phyloP scores from a whole-genome alignment of 2,113 vertebrate genomes.

The Bubo bubo region DNA sequence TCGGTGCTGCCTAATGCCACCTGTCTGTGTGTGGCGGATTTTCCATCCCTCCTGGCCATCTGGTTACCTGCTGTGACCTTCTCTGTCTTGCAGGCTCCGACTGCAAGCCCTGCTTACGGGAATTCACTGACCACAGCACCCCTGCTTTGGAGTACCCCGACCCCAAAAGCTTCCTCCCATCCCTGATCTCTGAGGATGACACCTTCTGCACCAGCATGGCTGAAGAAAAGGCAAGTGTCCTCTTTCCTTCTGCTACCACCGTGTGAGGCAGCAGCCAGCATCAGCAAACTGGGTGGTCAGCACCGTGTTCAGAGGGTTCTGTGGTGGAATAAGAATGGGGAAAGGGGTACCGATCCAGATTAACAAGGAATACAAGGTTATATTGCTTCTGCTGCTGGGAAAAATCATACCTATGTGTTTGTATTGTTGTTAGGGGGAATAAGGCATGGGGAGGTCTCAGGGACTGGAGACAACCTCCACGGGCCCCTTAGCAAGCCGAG shows the following conservation, averaged over 20 bases:
- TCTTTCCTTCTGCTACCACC: background rate
- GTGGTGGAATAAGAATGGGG: background rate
- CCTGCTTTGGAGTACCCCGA: slow-evolving; percentile 47
- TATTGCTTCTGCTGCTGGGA: background rate
- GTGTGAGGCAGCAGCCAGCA: background rate
- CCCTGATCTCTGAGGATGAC: slow-evolving; percentile 75
- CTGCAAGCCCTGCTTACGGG: slow-evolving; percentile 78
- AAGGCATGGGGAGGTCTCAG: background rate
- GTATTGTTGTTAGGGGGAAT: background rate
- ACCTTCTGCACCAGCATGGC: slow-evolving; percentile 69
- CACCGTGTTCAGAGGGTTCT: background rate
- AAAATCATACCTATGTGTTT: background rate
- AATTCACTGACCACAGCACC: background rate
- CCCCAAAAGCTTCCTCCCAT: slow-evolving; percentile 70
- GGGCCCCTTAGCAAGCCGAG: background rate
- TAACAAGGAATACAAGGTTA: background rate
- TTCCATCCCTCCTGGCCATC: background rate
- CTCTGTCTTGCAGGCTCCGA: slow-evolving; percentile 79
- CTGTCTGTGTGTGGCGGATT: background rate
- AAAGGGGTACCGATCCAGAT: background rate
- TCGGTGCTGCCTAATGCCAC: background rate
- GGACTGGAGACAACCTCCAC: background rate
- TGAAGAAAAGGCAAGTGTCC: slow-evolving; percentile 78
- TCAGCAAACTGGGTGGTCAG: background rate
- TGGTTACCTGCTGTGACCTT: background rate